Conservation (phyloP, 2,113 vertebrate genomes). For the Microcebus jonahi region DNA sequence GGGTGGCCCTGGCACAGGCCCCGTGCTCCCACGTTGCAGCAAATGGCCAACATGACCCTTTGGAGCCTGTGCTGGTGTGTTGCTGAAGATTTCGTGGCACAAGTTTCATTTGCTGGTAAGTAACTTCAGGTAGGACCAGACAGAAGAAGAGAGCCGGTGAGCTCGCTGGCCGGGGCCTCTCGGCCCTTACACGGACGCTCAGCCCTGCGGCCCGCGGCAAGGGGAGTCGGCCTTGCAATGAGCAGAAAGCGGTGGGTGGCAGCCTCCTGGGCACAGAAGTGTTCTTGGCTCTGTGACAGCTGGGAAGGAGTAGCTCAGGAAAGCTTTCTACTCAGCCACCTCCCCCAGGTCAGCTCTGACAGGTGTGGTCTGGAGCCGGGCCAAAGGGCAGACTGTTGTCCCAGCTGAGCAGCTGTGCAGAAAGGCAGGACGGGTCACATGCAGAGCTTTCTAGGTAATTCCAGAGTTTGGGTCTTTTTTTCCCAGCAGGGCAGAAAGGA, state of each 20-base stretch:
- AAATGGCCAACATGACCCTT: rapidly evolving
- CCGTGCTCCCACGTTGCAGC: too few relatives aligned
- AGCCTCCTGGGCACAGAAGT: background rate
- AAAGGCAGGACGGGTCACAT: rapidly evolving
- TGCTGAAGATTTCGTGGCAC: background rate
- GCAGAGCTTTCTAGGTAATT: rapidly evolving
- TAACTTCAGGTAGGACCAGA: background rate
- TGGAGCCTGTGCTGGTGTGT: rapidly evolving
- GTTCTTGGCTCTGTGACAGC: background rate
- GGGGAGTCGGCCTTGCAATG: too few relatives aligned
- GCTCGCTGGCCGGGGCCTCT: background rate
- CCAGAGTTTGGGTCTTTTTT: background rate
- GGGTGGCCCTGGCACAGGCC: background rate
- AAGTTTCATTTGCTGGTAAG: background rate
- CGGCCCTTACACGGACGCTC: rapidly evolving
- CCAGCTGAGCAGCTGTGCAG: background rate
- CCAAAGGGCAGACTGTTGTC: background rate
- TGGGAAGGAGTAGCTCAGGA: background rate
- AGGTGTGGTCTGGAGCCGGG: background rate
- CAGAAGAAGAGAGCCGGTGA: background rate
- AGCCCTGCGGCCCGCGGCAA: rapidly evolving
- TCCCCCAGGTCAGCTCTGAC: too few relatives aligned
- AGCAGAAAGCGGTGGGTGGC: background rate
- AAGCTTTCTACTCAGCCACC: background rate
- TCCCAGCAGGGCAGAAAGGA: conserved; percentile 34